phyloP scores from a whole-genome alignment of 2,113 vertebrate species.

The Dendropsophus ebraccatus region DNA sequence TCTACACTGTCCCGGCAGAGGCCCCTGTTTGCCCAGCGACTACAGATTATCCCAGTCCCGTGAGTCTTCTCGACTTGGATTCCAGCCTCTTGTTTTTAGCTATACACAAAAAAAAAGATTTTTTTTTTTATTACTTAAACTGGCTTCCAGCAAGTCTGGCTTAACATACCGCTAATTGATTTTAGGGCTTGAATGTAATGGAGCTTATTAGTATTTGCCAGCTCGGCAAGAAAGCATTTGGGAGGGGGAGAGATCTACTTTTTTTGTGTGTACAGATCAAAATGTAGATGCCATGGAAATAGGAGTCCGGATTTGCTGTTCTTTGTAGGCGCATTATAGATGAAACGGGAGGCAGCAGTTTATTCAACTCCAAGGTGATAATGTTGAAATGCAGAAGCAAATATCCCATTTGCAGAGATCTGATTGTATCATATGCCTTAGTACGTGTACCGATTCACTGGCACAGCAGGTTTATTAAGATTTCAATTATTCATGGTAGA shows the following conservation, averaged over 20 bases:
- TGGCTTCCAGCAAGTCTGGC: constrained; percentile 73
- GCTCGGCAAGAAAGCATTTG: constrained; percentile 71
- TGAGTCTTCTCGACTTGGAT: constrained; percentile 50
- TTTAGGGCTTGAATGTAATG: constrained; percentile 77
- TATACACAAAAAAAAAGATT: constrained; percentile 67
- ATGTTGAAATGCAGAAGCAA: constrained; percentile 30
- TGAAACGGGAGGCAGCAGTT: constrained; percentile 65
- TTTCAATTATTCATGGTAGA: constrained; percentile 44
- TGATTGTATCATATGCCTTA: constrained; percentile 31
- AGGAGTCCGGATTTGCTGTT: background rate
- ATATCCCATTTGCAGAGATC: background rate
- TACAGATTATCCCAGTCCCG: constrained; percentile 41
- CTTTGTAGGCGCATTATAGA: constrained; percentile 76
- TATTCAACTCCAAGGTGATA: constrained; percentile 40
- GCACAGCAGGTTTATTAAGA: constrained; percentile 36
- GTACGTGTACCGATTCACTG: constrained; percentile 17
- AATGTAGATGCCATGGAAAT: constrained; percentile 63
- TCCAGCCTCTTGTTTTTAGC: constrained; percentile 51
- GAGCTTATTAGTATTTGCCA: constrained; percentile 75
- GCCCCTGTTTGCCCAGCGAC: background rate
- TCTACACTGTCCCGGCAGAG: background rate
- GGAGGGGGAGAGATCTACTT: constrained; percentile 66
- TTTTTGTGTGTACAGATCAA: constrained; percentile 63
- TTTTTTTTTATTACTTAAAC: constrained; percentile 76
- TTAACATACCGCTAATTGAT: constrained; percentile 81